phyloP scores from a whole-genome alignment of 2,888 invertebrate species.

The Conops quadrifasciatus region DNA sequence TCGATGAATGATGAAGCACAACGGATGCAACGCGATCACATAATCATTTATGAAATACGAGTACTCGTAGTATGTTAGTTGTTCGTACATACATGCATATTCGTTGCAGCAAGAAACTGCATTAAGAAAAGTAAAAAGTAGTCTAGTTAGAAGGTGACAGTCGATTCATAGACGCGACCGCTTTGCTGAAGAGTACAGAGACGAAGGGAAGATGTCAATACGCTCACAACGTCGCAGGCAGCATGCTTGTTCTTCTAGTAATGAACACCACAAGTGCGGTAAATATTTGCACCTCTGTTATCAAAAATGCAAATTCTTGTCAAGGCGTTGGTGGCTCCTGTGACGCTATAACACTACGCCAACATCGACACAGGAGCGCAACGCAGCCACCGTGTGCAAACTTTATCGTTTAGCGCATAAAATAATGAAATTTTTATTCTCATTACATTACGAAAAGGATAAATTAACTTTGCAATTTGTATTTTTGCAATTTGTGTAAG shows the following conservation, averaged over 20 bases:
- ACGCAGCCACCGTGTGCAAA: background rate
- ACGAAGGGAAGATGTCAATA: background rate
- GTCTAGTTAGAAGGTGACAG: no score
- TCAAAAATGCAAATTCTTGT: slow-evolving; percentile 42
- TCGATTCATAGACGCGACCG: no score
- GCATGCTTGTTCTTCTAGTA: slow-evolving; percentile 39
- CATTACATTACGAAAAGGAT: no score
- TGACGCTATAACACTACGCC: background rate
- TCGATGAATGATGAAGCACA: background rate
- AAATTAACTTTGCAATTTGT: no score
- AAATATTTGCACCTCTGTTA: slow-evolving; percentile 53
- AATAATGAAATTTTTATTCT: no score
- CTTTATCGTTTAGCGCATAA: background rate
- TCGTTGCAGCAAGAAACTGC: no score
- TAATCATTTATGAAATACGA: slow-evolving; percentile 13
- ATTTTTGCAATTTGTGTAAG: no score
- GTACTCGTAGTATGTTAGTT: no score
- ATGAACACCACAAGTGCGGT: slow-evolving; percentile 49
- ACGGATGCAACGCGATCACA: background rate
- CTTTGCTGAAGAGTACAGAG: background rate
- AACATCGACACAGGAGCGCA: background rate
- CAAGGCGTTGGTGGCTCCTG: background rate
- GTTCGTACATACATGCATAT: no score
- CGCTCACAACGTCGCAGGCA: background rate
- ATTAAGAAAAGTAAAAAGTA: no score